Evolutionary conservation across 2,888 invertebrate genomes (phyloP), one percentile per base, ranked within the genome.

Genomic region (Blera fallax): DNA sequence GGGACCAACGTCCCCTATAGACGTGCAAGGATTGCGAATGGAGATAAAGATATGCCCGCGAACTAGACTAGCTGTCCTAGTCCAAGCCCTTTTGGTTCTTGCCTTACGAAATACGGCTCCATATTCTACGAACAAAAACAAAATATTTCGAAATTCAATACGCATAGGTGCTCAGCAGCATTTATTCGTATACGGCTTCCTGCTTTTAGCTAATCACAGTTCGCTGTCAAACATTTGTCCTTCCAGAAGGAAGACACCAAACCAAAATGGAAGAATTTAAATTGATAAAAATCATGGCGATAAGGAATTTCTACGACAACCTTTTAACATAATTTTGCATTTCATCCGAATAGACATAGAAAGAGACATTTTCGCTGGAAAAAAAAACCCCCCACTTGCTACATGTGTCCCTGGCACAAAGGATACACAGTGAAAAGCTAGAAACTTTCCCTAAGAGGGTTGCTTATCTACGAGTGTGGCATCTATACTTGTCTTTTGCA

Each of bases 251-350:
- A 27, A 67, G 37, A 37, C 24, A 65, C 16, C 21, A 67, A 21
- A 50, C 24, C 32, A 4, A 18, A 10, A n/a, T n/a, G n/a, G 37
- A 14, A 1, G 16, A 32, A 70, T 70, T 54, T 43, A 43, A 70
- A 58, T 45, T 45, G 56, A 56, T 45, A 43, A 16, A 70, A 70
- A 45, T 64, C 62, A 32, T 14, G 6, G 24, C 24, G 54, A 64
- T 64, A 58, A 34, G 32, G 37, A 67, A 58, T 67, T 67, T 18
- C 48, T 48, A n/a, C 10, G 27, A 74, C 64, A 74, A n/a, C 32
- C 11, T 24, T 45, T 43, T 54, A 65, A 21, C 54, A 74, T 74
- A 74, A 74, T 56, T 64, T 65, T 45, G 37, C 48, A 65, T 58
- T 48, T 27, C 48, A 40, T 48, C 0, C 10, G n/a, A 48, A 43